phyloP scores from a whole-genome alignment of 2,113 vertebrate genomes.

The Acrocephalus kingi region DNA sequence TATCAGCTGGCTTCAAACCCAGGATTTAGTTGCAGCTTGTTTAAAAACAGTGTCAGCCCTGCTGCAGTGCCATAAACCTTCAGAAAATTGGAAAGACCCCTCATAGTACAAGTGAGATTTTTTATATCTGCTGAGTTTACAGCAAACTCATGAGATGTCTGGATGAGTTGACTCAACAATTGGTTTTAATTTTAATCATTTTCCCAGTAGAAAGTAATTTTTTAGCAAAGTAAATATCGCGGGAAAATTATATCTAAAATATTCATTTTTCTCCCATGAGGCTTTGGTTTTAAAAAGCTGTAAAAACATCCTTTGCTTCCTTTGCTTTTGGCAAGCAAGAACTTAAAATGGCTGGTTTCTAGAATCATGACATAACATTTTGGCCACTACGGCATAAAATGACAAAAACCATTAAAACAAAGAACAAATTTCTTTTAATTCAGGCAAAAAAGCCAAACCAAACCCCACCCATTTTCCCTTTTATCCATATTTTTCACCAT shows the following conservation, averaged over 20 bases:
- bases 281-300: background rate
- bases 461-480: background rate
- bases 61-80: background rate
- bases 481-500: background rate
- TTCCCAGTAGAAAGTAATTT: background rate
- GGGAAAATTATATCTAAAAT: background rate
- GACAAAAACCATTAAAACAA: background rate
- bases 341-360: background rate
- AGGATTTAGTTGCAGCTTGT: conserved; percentile 1
- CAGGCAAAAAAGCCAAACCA: background rate
- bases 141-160: background rate
- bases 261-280: background rate
- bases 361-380: background rate
- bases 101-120: background rate
- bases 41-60: background rate
- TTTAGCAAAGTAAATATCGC: background rate
- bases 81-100: background rate
- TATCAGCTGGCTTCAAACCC: conserved; percentile 21
- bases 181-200: background rate
- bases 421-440: background rate
- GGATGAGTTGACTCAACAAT: background rate
- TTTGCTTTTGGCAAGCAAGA: background rate
- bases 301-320: conserved; percentile 1
- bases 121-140: background rate
- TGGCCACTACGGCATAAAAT: background rate